Base-by-base conservation (phyloP, 2,888 invertebrate genomes). In the Crepidodera aurea region DNA sequence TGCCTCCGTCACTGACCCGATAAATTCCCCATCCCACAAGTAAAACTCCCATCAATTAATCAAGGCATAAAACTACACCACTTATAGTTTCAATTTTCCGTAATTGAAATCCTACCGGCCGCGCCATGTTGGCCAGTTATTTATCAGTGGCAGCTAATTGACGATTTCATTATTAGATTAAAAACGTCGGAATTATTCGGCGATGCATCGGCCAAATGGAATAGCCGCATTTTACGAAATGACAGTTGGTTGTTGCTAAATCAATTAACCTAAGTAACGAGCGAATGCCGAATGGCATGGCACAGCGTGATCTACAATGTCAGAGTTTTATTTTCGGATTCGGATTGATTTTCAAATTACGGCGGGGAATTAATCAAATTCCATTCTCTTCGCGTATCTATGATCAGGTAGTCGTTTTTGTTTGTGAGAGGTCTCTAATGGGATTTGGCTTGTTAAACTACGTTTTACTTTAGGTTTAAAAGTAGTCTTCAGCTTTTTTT, bases 151-250 rank as follows among this genome's bases (percentile, higher is more conserved):
- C 66, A 69, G 69, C 72, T 75, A 75, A 76, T 75, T 73, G 75
- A 72, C 74, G 75, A 75, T 74, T 75, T 74, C 75, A 74, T 76
- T 75, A 77, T 76, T 74, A 75, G 73, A 77, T 77, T 75, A 75
- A 77, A 77, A 76, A 75, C 72, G 73, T 69, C 69, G 69, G 69
- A 72, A 71, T 71, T 70, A 73, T 72, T 69, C 66, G 71, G 69
- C 71, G 75, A 72, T 74, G 74, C 73, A 74, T 75, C 60, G 42
- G 73, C 69, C 70, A 72, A 75, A 77, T 74, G 75, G 73, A 72
- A 73, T 64, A 62, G 68, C 74, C 73, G 69, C 75, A 75, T 48
- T 75, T 75, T 75, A 70, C 73, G 71, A 73, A 75, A 76, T 77
- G 75, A 76, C 75, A 73, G 71, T 73, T 72, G 67, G 71, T 68